Evolutionary conservation across 2,797 vertebrate species (phyloP).

Genomic region (Tiaroga cobitis): DNA sequence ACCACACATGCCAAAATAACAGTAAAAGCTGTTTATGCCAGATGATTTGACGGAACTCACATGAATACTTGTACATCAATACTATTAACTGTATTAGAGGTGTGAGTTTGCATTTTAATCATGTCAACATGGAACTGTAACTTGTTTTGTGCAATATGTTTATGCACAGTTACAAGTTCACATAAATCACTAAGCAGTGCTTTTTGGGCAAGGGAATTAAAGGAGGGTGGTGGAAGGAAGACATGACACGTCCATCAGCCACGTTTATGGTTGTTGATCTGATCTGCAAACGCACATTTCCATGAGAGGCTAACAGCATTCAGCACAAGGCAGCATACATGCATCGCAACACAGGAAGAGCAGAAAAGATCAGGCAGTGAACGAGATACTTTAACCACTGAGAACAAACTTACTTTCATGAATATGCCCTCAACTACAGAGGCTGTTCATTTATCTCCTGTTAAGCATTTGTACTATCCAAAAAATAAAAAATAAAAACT

Average conservation of each 20-base stretch:
- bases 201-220: not conserved
- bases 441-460: constrained; percentile 15
- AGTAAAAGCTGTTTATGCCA: constrained; percentile 20
- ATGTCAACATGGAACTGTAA: not conserved
- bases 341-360: constrained; percentile 32
- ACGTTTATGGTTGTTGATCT: constrained; percentile 13
- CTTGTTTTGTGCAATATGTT: not conserved
- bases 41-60: constrained; percentile 27
- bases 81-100: not conserved
- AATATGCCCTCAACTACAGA: not conserved
- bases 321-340: constrained; percentile 29
- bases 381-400: constrained; percentile 8
- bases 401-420: not conserved
- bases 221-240: not conserved
- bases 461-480: constrained; percentile 1
- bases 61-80: constrained; percentile 22
- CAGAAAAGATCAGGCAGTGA: constrained; percentile 20
- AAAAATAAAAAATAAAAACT: not conserved
- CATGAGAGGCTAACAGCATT: constrained; percentile 4
- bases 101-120: constrained; percentile 35
- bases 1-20: constrained; percentile 41
- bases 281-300: constrained; percentile 42
- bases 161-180: not conserved
- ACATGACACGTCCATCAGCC: constrained; percentile 10
- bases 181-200: not conserved